Percentiles rank a stretch among this genome's conserved stretches.
Evolutionary conservation across 2,797 vertebrate genomes (phyloP).

Genomic region (Nyctalus aviator): DNA sequence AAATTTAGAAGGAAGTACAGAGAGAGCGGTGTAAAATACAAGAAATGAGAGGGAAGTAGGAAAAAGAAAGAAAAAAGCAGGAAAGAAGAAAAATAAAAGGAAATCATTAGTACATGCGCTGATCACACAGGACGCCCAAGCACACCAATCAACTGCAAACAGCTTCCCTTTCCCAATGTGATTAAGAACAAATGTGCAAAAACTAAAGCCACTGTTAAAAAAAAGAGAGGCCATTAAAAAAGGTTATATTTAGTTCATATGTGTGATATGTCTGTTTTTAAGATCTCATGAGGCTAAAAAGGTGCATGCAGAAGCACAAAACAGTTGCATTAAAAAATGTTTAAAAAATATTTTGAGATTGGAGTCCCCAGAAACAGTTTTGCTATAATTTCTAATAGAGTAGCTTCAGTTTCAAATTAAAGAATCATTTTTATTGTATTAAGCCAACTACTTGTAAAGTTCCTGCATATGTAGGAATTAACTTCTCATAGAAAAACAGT

Average conservation of each 20-base stretch:
- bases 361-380: constrained; percentile 87
- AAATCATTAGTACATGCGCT: constrained; percentile 92
- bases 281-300: constrained; percentile 84
- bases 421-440: neutral
- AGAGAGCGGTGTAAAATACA: constrained; percentile 86
- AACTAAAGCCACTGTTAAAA: constrained; percentile 88
- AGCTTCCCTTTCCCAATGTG: constrained; percentile 88
- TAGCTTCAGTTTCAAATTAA: constrained; percentile 50
- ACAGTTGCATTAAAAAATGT: constrained; percentile 82
- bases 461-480: neutral
- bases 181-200: constrained; percentile 88
- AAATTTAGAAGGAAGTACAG: constrained; percentile 88
- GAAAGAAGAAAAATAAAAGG: constrained; percentile 91
- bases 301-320: constrained; percentile 84
- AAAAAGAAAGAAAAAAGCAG: constrained; percentile 86
- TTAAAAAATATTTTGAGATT: constrained; percentile 77
- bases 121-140: constrained; percentile 90
- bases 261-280: constrained; percentile 82
- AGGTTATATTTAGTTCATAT: constrained; percentile 83
- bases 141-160: constrained; percentile 90
- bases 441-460: constrained; percentile 13
- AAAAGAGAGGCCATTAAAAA: constrained; percentile 84
- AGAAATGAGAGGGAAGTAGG: constrained; percentile 77
- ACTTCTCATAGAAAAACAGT: neutral
- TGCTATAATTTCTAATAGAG: constrained; percentile 59